Conservation (phyloP, 2,888 invertebrate genomes). For the Catocala nupta region DNA sequence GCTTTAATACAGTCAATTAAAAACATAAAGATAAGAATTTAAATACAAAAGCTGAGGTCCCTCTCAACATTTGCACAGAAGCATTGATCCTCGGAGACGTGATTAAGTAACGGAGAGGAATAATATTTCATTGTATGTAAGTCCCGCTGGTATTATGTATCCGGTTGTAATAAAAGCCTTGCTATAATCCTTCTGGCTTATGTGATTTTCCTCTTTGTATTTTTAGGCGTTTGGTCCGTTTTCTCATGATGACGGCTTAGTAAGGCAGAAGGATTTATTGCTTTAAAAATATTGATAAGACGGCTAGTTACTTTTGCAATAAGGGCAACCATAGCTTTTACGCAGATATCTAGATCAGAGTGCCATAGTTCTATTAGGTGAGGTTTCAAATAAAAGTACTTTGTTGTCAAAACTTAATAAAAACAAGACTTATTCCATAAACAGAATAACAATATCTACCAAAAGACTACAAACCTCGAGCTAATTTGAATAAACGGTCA, state of each 20-base stretch:
- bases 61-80: conserved; percentile 6
- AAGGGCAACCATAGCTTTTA: too few species aligned
- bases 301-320: too few species aligned
- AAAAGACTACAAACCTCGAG: too few species aligned
- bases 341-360: too few species aligned
- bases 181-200: conserved; percentile 3
- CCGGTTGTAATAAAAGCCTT: conserved; percentile 3
- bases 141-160: conserved; percentile 13
- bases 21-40: conserved; percentile 3
- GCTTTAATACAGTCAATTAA: neutral
- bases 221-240: conserved; percentile 3
- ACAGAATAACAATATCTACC: too few species aligned
- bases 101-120: conserved; percentile 13
- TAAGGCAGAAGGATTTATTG: too few species aligned
- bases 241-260: neutral
- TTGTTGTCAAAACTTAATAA: too few species aligned
- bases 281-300: too few species aligned
- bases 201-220: conserved; percentile 2
- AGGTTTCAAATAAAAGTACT: too few species aligned
- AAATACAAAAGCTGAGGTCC: conserved; percentile 3
- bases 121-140: conserved; percentile 13
- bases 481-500: too few species aligned
- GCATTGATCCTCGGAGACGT: conserved; percentile 17
- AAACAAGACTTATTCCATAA: too few species aligned
- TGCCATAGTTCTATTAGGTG: too few species aligned